Evolutionary conservation across 2,888 invertebrate species (phyloP), one percentile per base, ranked within the genome.

Genomic region (Ceriagrion tenellum): DNA sequence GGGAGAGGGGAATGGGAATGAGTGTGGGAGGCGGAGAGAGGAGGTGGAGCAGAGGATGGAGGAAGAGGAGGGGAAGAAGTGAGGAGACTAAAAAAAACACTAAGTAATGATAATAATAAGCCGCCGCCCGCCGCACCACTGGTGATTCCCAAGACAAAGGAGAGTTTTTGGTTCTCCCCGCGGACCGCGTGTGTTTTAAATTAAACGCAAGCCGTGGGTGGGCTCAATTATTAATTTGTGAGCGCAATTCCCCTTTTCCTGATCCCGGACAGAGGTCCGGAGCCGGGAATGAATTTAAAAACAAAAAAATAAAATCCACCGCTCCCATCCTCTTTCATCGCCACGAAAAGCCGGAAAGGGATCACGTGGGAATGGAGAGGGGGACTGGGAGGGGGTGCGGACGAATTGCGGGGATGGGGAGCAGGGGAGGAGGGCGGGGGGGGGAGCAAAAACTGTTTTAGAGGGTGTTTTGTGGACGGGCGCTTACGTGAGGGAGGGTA

Each of bases 201-300:
- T 93, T 93, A 93, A 93, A 93, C 55, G 74, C 69, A 69, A 93
- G n/a, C 93, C 93, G 47, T 93, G 69, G 93, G 93, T 69, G 93
- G 93, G 74, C 93, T 93, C 93, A 93, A 93, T 93, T 93, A 93
- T 93, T 93, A 93, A 93, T 93, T 93, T 93, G 93, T 93, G 93
- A 93, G 47, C 69, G 93, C 93, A 93, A 93, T 93, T 69, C 93
- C 93, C 93, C 47, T 74, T 47, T 69, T 91, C 91, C 91, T 91
- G 91, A 91, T 91, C 91, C 91, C 93, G 30, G 93, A 93, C 47
- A 93, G 93, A 74, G 93, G 69, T 69, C 74, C 40, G 47, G 63
- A 69, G 69, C 81, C 81, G 4, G 81, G 81, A 35, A 81, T 35
- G 81, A 81, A 81, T 20, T 59, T 69, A n/a, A 74, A 47, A 47